Base-by-base conservation (phyloP, 2,113 vertebrate species). In the Rhea americana region DNA sequence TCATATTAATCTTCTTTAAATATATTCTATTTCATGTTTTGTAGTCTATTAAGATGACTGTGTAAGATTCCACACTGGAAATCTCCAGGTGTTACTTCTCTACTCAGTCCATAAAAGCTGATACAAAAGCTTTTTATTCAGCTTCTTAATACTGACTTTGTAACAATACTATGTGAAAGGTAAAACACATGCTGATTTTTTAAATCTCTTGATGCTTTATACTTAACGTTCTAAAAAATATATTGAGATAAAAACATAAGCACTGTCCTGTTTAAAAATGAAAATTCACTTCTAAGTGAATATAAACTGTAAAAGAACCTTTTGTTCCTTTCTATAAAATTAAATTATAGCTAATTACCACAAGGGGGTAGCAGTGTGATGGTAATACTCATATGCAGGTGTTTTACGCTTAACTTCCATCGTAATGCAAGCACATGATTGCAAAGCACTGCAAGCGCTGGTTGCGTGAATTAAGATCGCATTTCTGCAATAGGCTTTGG, bases 361-460 rank as follows among this genome's bases (percentile, higher is more conserved):
- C 97, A 55, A 9, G 98, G 95, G 97, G 98, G 98, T 76, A 94
- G 97, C 32, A 72, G 85, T 8, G 97, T 35, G 79, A 94, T 12
- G 8, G 62, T 43, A 87, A 94, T 71, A 78, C 20, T 89, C 39
- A 45, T 73, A 15, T n/a, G 28, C 41, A 75, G 67, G 63, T 2
- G 13, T 11, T 30, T 50, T 16, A 21, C 0, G 2, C 39, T 30
- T 45, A 10, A 85, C 35, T 14, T 50, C 19, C 13, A 4, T 45
- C 41, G 63, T 25, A 39, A 22, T 0, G 3, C 16, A 5, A 65
- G 28, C 8, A 3, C 10, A 58, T 11, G 55, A 28, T 17, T 32
- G 55, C 55, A 32, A 58, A 32, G 55, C 15, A 17, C 55, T 32
- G 55, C 55, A 18, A 58, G 55, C 10, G 55, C 55, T 0, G 43